Evolutionary conservation across 2,888 invertebrate genomes (phyloP), one percentile per base, ranked within the genome.

Genomic region (Eulithis testata): DNA sequence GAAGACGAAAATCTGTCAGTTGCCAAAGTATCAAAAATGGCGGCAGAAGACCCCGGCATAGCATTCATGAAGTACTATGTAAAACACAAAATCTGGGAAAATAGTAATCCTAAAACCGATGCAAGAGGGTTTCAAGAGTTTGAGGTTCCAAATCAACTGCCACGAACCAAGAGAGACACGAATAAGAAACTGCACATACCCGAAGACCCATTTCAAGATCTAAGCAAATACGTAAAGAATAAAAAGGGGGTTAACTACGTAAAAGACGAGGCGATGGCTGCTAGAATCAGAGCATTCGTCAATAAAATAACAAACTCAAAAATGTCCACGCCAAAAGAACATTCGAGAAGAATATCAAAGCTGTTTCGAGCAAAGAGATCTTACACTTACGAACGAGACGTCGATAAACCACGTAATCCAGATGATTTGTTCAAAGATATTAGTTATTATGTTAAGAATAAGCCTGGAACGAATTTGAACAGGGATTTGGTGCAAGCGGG

Each of bases 81-180:
- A 0, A 92, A 92, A 75, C 80, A 88, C 61, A 90, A 91, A 74
- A 71, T 82, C 0, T 91, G 90, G 91, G 76, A 76, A 6, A 76
- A 76, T 11, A 78, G 84, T 0, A 88, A 89, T 44, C 72, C 75
- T 0, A 59, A 63, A 36, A 73, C 73, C 11, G 53, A 63, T 14
- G 47, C 47, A 1, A 31, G 71, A 68, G 21, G 21, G 21, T 44
- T 69, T 0, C 63, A 68, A 3, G 65, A 70, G 0, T 82, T 74
- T 21, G 81, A 85, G 8, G 79, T 86, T 0, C 71, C 74, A 36
- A 89, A 89, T 60, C 14, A 79, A 49, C 64, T 86, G 47, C 62
- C 65, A 0, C 9, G 36, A 36, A n/a, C 12, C 0, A 84, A 84
- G 67, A 76, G 86, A 11, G 78, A 81, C 0, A 44, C 79, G 11